Evolutionary conservation across 2,797 vertebrate genomes (phyloP).

Genomic region (Graptemys geographica): DNA sequence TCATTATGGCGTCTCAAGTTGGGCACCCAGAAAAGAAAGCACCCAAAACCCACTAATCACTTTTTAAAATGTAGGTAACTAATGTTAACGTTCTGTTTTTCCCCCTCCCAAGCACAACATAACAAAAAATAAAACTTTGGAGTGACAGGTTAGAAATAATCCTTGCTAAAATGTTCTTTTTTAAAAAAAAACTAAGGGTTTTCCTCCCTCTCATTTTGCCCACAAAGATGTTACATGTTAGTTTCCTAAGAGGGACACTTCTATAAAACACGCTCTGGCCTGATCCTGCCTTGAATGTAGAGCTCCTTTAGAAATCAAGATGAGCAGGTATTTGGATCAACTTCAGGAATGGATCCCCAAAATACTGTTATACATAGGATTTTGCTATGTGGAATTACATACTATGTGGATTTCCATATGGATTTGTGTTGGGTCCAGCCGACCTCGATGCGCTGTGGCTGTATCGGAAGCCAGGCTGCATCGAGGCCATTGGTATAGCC

Average conservation of each 20-base stretch:
- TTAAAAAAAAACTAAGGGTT: not conserved
- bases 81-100: not conserved
- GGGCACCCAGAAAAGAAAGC: not conserved
- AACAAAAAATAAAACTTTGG: not conserved
- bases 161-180: not conserved
- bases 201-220: not conserved
- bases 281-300: not conserved
- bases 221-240: not conserved
- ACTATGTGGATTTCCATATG: constrained; percentile 60
- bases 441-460: not conserved
- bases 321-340: not conserved
- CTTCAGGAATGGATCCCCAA: not conserved
- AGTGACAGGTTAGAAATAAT: not conserved
- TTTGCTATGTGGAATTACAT: not conserved
- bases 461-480: not conserved
- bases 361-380: not conserved
- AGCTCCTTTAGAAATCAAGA: not conserved
- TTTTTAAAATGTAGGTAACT: not conserved
- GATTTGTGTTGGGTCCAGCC: not conserved
- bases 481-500: constrained; percentile 65
- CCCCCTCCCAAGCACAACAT: not conserved
- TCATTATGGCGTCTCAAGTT: not conserved
- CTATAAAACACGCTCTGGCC: not conserved
- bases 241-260: not conserved
- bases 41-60: not conserved